phyloP scores from a whole-genome alignment of 2,113 vertebrate species.

The Azemiops feae region DNA sequence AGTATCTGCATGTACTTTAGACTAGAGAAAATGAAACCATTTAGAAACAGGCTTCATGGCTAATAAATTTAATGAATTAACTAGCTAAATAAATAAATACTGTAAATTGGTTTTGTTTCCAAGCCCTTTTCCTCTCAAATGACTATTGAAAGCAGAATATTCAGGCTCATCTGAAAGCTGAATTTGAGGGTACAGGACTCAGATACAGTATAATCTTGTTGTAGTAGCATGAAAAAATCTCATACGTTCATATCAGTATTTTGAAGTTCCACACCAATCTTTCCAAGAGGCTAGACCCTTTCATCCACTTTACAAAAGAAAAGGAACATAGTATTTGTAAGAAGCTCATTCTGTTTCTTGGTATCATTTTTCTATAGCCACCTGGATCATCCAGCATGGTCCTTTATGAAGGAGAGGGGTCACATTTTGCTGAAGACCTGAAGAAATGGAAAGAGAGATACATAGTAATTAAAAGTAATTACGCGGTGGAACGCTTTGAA shows the following conservation, averaged over 20 bases:
- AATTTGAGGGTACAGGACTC: not conserved
- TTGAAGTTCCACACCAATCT: not conserved
- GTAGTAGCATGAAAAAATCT: not conserved
- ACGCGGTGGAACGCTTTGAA: conserved; percentile 85
- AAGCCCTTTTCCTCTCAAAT: not conserved
- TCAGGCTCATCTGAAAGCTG: not conserved
- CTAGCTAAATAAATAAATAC: not conserved
- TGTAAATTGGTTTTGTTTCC: not conserved
- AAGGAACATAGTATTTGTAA: not conserved
- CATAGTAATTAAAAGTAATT: conserved; percentile 81
- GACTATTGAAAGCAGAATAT: not conserved
- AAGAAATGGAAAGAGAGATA: conserved; percentile 90
- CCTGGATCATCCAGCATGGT: conserved; percentile 55
- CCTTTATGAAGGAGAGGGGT: conserved; percentile 78
- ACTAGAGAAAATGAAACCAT: not conserved
- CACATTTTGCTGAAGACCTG: conserved; percentile 77
- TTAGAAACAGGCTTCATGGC: not conserved
- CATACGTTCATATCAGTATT: not conserved
- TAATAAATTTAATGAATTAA: not conserved
- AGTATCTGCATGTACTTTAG: not conserved
- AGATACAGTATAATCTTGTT: not conserved
- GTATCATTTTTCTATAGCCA: conserved; percentile 64
- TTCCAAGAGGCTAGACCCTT: not conserved
- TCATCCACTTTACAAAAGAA: not conserved
- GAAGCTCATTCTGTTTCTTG: not conserved